Conservation (phyloP, 2,113 vertebrate genomes). For the Perccottus glenii region DNA sequence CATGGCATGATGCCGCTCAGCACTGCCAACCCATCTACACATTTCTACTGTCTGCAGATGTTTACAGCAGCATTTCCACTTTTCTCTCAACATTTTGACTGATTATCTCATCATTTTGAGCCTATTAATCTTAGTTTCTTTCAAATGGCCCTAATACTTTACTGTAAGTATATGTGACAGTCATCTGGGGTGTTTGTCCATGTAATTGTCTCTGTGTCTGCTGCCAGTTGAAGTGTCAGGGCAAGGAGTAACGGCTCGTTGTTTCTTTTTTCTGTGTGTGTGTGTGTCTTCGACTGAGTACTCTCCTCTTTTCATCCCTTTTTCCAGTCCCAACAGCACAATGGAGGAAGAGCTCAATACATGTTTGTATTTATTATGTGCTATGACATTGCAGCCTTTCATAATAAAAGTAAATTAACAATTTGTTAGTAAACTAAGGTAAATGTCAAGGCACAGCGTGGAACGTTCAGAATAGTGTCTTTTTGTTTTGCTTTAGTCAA, state of each 20-base stretch:
- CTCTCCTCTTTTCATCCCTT: conserved; percentile 28
- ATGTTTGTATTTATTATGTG: conserved; percentile 48
- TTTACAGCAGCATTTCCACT: no score
- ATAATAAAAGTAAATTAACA: conserved; percentile 22
- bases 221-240: conserved; percentile 76
- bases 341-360: conserved; percentile 14
- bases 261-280: conserved; percentile 49
- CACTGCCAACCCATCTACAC: no score
- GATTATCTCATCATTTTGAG: background rate
- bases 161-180: background rate
- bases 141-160: background rate
- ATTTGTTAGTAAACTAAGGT: background rate
- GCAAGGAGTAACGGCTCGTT: conserved; percentile 64
- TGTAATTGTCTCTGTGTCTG: conserved; percentile 70
- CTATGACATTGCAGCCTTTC: conserved; percentile 48
- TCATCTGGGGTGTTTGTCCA: background rate
- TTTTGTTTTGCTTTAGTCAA: background rate
- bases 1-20: no score
- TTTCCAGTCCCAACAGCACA: conserved; percentile 27
- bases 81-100: no score
- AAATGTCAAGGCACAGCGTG: background rate
- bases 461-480: background rate
- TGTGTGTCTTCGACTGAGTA: conserved; percentile 48
- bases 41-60: no score
- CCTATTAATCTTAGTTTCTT: conserved; percentile 8